These are phyloP conservation scores for Tetraodon nigroviridis DNA, from an alignment of 2,113 vertebrate genomes.

Conservation along the genomic window DNA sequence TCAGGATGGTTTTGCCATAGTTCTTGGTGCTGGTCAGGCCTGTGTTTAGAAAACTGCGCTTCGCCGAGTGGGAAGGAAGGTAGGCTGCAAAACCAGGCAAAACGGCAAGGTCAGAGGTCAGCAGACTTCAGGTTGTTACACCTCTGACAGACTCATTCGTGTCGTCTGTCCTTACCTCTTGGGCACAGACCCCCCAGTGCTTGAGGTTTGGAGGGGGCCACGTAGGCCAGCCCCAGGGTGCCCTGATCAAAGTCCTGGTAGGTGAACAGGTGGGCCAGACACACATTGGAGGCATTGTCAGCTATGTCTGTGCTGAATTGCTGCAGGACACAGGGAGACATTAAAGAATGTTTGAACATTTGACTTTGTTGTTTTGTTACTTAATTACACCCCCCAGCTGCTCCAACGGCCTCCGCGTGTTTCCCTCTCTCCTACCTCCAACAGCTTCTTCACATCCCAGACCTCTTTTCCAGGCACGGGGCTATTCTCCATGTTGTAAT, in stretches of 20 bases:
- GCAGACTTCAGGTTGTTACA: background rate
- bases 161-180: slow-evolving; percentile 74
- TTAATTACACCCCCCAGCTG: background rate
- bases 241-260: slow-evolving; percentile 99
- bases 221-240: slow-evolving; percentile 92
- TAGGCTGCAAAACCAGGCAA: slow-evolving; percentile 77
- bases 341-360: background rate
- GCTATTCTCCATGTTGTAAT: slow-evolving; percentile 92
- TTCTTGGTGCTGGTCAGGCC: slow-evolving; percentile 98
- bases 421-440: slow-evolving; percentile 80
- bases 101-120: background rate
- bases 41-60: slow-evolving; percentile 92
- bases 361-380: background rate
- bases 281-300: slow-evolving; percentile 86
- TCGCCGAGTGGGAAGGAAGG: slow-evolving; percentile 74
- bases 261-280: slow-evolving; percentile 96
- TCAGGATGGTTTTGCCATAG: slow-evolving; percentile 98
- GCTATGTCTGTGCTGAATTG: slow-evolving; percentile 97
- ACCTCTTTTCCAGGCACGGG: slow-evolving; percentile 78
- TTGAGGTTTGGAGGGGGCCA: slow-evolving; percentile 84
- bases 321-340: slow-evolving; percentile 61
- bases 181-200: slow-evolving; percentile 94
- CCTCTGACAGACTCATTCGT: background rate
- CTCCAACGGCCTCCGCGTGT: background rate
- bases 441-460: slow-evolving; percentile 93